These are phyloP conservation scores for Platycheirus rosarum DNA, from an alignment of 2,888 invertebrate genomes.

Conservation along the genomic window DNA sequence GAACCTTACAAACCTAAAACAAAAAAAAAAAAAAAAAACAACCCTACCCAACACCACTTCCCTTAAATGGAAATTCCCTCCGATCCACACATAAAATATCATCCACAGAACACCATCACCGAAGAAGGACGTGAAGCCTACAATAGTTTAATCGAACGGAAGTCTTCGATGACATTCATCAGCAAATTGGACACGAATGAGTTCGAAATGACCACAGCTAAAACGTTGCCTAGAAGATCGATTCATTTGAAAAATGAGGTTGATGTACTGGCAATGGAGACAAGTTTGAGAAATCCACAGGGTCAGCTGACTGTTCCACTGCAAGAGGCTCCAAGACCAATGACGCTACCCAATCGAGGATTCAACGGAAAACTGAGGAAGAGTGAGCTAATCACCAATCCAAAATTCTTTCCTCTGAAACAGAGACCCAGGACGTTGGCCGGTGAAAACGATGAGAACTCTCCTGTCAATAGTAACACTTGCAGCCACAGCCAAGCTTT, in stretches of 20 bases:
- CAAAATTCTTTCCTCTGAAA: constrained; percentile 60
- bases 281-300: constrained; percentile 59
- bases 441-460: constrained; percentile 75
- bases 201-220: constrained; percentile 79
- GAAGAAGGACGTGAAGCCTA: constrained; percentile 96
- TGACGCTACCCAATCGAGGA: constrained; percentile 81
- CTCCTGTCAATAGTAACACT: constrained; percentile 65
- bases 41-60: constrained; percentile 20
- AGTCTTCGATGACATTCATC: constrained; percentile 81
- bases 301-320: constrained; percentile 75
- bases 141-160: constrained; percentile 93
- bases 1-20: constrained; percentile 28
- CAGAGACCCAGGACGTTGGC: constrained; percentile 49
- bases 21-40: constrained; percentile 15
- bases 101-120: constrained; percentile 90
- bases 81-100: constrained; percentile 71
- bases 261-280: constrained; percentile 68
- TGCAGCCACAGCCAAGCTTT: constrained; percentile 40
- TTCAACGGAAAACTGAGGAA: constrained; percentile 79
- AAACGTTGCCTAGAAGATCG: constrained; percentile 80
- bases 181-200: constrained; percentile 80
- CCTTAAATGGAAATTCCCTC: constrained; percentile 66
- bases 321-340: constrained; percentile 80
- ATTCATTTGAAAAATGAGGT: constrained; percentile 75
- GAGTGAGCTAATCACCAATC: constrained; percentile 75